These are phyloP conservation scores for Agapetus fuscipes DNA, from an alignment of 2,888 invertebrate genomes.

Conservation along the genomic window DNA sequence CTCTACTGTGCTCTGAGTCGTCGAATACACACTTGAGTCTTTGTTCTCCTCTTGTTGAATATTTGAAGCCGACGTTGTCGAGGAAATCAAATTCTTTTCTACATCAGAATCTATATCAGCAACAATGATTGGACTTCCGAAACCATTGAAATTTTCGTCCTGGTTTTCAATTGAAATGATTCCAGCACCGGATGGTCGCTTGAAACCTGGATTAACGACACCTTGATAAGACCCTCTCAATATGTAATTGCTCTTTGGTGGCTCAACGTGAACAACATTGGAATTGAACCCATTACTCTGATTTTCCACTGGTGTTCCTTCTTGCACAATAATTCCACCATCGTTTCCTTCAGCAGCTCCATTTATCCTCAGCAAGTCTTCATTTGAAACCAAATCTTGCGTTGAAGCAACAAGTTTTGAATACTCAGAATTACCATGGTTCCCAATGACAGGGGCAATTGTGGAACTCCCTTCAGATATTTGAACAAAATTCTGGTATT, in stretches of 20 bases:
- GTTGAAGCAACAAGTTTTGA: conserved; percentile 47
- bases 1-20: conserved; percentile 25
- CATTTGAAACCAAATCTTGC: conserved; percentile 50
- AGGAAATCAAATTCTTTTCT: conserved; percentile 1
- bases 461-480: conserved; percentile 9
- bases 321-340: conserved; percentile 8
- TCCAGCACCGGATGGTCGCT: conserved; percentile 16
- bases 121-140: conserved; percentile 30
- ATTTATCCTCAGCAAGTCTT: conserved; percentile 56
- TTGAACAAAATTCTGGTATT: neutral
- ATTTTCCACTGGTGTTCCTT: conserved; percentile 4
- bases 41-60: conserved; percentile 6
- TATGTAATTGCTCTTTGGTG: conserved; percentile 12
- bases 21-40: conserved; percentile 19
- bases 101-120: conserved; percentile 26
- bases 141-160: conserved; percentile 3
- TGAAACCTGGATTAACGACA: conserved; percentile 8
- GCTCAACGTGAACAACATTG: conserved; percentile 9
- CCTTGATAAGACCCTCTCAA: conserved; percentile 12
- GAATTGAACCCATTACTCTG: neutral
- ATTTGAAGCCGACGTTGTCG: conserved; percentile 1
- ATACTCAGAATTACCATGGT: conserved; percentile 8
- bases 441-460: neutral
- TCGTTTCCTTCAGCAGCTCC: conserved; percentile 29
- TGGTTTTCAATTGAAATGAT: conserved; percentile 16